Evolutionary conservation across 2,888 invertebrate genomes (phyloP), one percentile per base, ranked within the genome.

Genomic region (Ochropleura plecta): DNA sequence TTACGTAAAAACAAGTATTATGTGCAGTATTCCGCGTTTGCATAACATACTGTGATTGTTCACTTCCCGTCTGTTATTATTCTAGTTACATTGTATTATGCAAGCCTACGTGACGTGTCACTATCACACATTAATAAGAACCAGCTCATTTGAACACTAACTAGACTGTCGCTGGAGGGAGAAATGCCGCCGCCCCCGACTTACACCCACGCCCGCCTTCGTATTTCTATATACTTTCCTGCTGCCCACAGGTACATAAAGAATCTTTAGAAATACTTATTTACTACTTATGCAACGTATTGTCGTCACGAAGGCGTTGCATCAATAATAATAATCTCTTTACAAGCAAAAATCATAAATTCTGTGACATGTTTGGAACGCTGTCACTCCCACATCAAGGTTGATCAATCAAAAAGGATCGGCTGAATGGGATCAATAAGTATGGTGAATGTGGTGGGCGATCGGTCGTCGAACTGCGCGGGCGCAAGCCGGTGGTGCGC

Each of bases 391-490:
- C 93, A 95, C 95, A 87, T 89, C 86, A 84, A 89, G 89, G 90
- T 92, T 93, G 94, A 94, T 95, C 94, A 94, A 94, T 95, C 93
- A 94, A 91, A 92, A 93, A 95, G 95, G 95, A 96, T 95, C 94
- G 93, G 92, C 94, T 92, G 93, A 94, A 95, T 93, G 92, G 92
- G 94, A 95, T 95, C 95, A 95, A 94, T 95, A 93, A 93, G 93
- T 91, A 92, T 93, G 91, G 91, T 91, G 91, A 92, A 91, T 91
- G 91, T 91, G 82, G 96, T 96, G 96, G 96, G 96, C 96, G 96
- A 93, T 89, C 95, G 96, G 96, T 96, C 96, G 95, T 91, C 95
- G 96, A 96, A 95, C 96, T 96, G 96, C 96, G 96, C 96, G 95
- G 95, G 96, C 95, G 95, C 94, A 88, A 89, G 90, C 91, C 92